Base-by-base conservation (phyloP, 2,113 vertebrate species). In the Onychorhynchus coronatus region DNA sequence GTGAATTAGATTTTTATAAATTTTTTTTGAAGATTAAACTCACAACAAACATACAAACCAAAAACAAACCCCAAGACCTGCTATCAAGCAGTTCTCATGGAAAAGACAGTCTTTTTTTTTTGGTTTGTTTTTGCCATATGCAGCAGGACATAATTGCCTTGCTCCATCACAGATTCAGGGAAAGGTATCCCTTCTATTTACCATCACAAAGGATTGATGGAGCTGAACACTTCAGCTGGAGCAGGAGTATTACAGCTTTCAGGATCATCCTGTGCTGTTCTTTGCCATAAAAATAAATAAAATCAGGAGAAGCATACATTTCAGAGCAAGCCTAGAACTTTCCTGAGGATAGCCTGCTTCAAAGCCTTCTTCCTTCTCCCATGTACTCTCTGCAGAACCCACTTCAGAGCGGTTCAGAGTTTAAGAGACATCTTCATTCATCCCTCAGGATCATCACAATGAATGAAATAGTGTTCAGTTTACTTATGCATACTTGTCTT, bases 301-400 rank as follows among this genome's bases (percentile, higher is more conserved):
- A 70, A 39, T 33, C 6, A 22, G 21, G 28, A 67, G 23, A 83
- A 66, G 30, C 8, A 14, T 24, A 42, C 11, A 13, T 67, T 10
- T 37, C 46, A 61, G 24, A 56, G 11, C 23, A 82, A 93, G 52
- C 24, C 16, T 65, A 35, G 18, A 56, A 42, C 12, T 55, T 66
- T 66, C 25, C 41, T 62, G 63, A 84, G 63, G 22, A 58, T 5
- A 62, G 25, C 15, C 17, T 66, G 5, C 27, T 21, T 84, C 49
- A 83, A 71, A 84, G 27, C 5, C 8, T 76, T 66, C 41, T 66
- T 56, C 28, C 2, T 8, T 75, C 6, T 74, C 9, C 8, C 28
- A 5, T 3, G 0, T 49, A 25, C 5, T 46, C 14, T 30, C 3
- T 53, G n/a, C 3, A 59, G 31, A 63, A 46, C 8, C 17, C 6